Base-by-base conservation (phyloP, 2,113 vertebrate species). In the Gymnorhina tibicen region DNA sequence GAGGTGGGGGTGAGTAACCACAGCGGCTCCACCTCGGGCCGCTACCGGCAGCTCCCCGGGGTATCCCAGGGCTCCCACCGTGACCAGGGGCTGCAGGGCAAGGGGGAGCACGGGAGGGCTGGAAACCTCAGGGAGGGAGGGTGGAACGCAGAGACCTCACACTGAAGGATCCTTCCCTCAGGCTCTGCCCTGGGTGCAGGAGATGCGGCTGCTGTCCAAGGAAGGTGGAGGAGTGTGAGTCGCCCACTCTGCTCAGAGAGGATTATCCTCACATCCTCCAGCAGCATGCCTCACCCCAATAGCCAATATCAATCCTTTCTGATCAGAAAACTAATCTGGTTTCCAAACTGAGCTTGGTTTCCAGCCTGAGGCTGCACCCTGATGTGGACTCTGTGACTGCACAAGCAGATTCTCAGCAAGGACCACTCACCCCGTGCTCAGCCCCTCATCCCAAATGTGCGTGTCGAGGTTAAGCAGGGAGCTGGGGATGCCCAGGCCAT, bases 21-120 rank as follows among this genome's bases (percentile, higher is more conserved):
- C 1, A 2, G 52, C 0, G 0, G 33, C 26, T 80, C 39, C 22
- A 24, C 18, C 1, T 1, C 0, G 6, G 52, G 20, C 14, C 0
- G 0, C 32, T 15, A 24, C 50, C 1, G 0, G 16, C 4, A 16
- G 15, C 33, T 87, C 42, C 39, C 21, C 35, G 22, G 49, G 27
- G 17, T 19, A 42, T 47, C 55, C 21, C 35, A 16, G 53, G 0
- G 21, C 47, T 77, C 49, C 44, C 37, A 42, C 28, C 0, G 0
- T 1, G 0, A 44, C 9, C 18, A 21, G 35, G 41, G 4, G 20
- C 81, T 87, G 59, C 37, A 22, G 42, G 69, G 53, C 18, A 80
- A 72, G 12, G 32, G 17, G 41, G 37, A 76, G 59, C 33, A 33
- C 0, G 0, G 55, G 22, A 37, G 50, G 55, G 46, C 30, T 74